Base-by-base conservation (phyloP, 2,888 invertebrate species). In the Lymantria dispar region DNA sequence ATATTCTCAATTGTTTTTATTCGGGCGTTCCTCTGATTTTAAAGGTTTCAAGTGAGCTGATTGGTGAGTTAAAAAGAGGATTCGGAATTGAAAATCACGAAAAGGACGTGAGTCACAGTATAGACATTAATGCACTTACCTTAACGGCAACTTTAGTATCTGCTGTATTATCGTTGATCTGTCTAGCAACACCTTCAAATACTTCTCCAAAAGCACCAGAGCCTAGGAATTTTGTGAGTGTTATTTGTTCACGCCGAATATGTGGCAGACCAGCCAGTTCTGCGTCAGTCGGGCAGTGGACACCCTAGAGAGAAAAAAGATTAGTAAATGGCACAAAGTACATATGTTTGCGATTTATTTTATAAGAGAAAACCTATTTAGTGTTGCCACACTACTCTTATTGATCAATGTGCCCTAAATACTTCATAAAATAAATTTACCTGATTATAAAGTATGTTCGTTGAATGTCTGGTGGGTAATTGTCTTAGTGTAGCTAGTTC, bases 171-270 rank as follows among this genome's bases (percentile, higher is more conserved):
- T 92, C 92, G 47, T 93, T 93, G 41, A 95, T 88, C 62, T 95
- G 94, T 61, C 94, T 93, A 0, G 97, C 96, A 54, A 95, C 92
- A 0, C 99, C 99, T 88, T 98, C 98, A 78, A 96, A 98, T 0
- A 99, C 99, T 85, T 99, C 98, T 0, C 99, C 99, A 75, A 99
- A 99, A 0, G 98, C 98, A 0, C 99, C 99, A 52, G 97, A 96
- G 0, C 99, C 99, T 47, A 99, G 92, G 78, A 98, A 97, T 74
- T 97, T 97, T 11, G 95, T 95, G 30, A 98, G 87, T 0, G 95
- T 96, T 51, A 99, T 96, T 77, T 98, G 97, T 60, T 96, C 96
- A 54, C 96, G 93, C 37, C 94, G 93, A 53, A 99, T 96, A 80
- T 97, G 97, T 0, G 98, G 98, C 49, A 98, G 82, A 45, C 95